Evolutionary conservation across 2,113 vertebrate species (phyloP).

Genomic region (Ctenodactylus gundi): DNA sequence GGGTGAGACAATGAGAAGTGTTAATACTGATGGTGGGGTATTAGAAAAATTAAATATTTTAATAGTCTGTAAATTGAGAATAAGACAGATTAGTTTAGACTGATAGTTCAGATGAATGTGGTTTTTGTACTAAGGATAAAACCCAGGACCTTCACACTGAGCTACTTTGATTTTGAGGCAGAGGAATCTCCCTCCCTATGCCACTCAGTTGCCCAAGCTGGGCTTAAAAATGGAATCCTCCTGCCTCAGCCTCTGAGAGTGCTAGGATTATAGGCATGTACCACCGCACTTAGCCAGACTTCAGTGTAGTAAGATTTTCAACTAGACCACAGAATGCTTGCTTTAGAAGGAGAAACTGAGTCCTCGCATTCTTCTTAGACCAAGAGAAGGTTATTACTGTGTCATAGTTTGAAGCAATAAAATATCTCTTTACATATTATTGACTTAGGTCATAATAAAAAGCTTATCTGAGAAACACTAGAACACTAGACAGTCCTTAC

Average conservation of each 20-base stretch:
- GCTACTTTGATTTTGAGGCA: too few species aligned
- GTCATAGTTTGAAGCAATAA: background rate
- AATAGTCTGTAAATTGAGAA: background rate
- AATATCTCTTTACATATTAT: background rate
- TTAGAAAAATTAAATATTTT: background rate
- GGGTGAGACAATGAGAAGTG: background rate
- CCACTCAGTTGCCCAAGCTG: too few species aligned
- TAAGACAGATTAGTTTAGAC: background rate
- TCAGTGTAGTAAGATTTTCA: background rate
- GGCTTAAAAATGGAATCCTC: too few species aligned
- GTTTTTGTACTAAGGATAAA: too few species aligned
- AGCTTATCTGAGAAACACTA: background rate
- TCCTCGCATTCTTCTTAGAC: background rate
- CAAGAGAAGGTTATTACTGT: background rate
- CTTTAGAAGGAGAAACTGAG: background rate
- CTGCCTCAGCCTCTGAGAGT: too few species aligned
- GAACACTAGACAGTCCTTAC: background rate
- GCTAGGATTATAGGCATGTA: too few species aligned
- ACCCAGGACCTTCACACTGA: too few species aligned
- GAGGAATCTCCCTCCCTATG: too few species aligned
- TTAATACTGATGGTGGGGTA: background rate
- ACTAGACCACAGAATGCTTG: background rate
- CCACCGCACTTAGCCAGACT: too few species aligned
- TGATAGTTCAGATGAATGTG: background rate
- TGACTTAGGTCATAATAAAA: background rate